These are phyloP conservation scores for Ephialtes manifestator DNA, from an alignment of 2,888 invertebrate genomes.

Conservation along the genomic window DNA sequence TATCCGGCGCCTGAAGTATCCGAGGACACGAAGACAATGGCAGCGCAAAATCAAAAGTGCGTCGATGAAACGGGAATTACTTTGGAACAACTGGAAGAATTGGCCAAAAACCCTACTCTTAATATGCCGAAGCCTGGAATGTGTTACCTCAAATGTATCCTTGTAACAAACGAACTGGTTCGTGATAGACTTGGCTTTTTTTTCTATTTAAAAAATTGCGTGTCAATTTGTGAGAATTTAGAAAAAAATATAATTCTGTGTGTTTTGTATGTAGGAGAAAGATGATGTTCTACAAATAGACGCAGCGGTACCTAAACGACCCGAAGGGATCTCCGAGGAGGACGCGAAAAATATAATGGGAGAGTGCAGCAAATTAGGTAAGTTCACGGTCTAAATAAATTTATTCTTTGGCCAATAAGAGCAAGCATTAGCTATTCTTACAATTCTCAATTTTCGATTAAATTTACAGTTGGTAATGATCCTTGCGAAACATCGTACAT, in stretches of 20 bases:
- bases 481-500: conserved; percentile 50
- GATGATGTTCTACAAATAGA: conserved; percentile 43
- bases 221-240: neutral
- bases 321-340: conserved; percentile 39
- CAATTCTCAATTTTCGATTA: neutral
- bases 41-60: conserved; percentile 44
- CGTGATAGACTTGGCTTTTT: conserved; percentile 23
- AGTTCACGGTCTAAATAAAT: conserved; percentile 12
- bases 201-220: neutral
- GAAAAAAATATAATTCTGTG: neutral
- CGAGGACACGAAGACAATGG: conserved; percentile 26
- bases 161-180: conserved; percentile 38
- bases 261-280: conserved; percentile 38
- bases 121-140: conserved; percentile 46
- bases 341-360: conserved; percentile 46
- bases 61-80: conserved; percentile 57
- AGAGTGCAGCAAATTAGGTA: conserved; percentile 53
- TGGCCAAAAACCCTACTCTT: conserved; percentile 22
- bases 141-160: conserved; percentile 62
- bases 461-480: conserved; percentile 34
- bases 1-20: conserved; percentile 10
- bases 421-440: neutral
- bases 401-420: neutral
- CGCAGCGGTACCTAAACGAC: neutral
- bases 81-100: conserved; percentile 42